A percentile compares a stretch with the other conserved stretches of the same genome.
These are phyloP conservation scores for Electrophaes corylata DNA, from an alignment of 2,888 invertebrate species.

Conservation along the genomic window DNA sequence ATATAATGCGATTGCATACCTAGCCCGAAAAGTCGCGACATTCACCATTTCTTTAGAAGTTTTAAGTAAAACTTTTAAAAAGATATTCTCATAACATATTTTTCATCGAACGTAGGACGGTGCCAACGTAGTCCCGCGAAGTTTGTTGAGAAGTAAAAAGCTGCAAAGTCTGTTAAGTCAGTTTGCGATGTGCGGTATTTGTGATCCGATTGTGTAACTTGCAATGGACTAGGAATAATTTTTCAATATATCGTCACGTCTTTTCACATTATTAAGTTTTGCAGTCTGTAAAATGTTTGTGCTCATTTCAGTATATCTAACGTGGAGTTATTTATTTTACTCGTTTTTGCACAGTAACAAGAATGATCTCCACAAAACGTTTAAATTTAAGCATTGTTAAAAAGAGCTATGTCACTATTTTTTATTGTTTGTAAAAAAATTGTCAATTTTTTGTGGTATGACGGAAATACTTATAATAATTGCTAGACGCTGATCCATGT, in stretches of 20 bases:
- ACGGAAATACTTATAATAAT: too few species aligned
- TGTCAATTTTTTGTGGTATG: too few species aligned
- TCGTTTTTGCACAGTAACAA: too few species aligned
- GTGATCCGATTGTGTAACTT: conserved; percentile 25
- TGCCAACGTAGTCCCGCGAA: conserved; percentile 47
- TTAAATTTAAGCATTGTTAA: too few species aligned
- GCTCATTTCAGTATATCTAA: background rate
- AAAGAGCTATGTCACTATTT: too few species aligned
- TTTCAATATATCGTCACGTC: conserved; percentile 14
- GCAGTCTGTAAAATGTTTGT: background rate
- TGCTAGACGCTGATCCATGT: too few species aligned
- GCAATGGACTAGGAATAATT: conserved; percentile 22
- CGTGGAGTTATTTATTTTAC: too few species aligned
- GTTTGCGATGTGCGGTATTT: conserved; percentile 27
- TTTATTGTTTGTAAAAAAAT: too few species aligned
- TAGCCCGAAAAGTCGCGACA: conserved; percentile 8
- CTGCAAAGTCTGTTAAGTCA: conserved; percentile 30
- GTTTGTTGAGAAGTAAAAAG: conserved; percentile 57
- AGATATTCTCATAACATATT: conserved; percentile 40
- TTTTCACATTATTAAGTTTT: conserved; percentile 4
- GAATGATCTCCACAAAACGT: too few species aligned
- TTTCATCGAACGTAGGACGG: conserved; percentile 39
- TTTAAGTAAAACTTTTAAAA: conserved; percentile 31
- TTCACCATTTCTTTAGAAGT: conserved; percentile 22
- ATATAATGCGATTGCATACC: conserved; percentile 16